Evolutionary conservation across 2,113 vertebrate genomes (phyloP).

Genomic region (Ranitomeya variabilis): DNA sequence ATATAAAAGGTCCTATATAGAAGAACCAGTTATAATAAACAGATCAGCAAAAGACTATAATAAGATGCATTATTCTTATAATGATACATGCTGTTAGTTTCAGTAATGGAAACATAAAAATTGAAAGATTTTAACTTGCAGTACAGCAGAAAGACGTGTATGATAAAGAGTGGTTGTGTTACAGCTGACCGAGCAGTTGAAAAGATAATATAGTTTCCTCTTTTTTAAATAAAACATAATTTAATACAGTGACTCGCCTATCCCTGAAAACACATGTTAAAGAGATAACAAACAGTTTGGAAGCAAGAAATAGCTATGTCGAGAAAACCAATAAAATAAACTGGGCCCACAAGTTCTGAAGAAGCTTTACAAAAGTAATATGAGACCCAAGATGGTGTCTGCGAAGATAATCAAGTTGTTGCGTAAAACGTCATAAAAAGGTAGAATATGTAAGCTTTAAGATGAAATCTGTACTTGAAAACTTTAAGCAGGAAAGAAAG

Average conservation of each 20-base stretch:
- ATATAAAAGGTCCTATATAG: not conserved
- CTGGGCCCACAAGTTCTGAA: constrained; percentile 30
- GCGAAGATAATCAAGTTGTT: constrained; percentile 48
- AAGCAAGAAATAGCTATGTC: constrained; percentile 28
- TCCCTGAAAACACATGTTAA: constrained; percentile 41
- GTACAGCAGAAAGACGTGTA: not conserved
- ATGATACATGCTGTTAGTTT: not conserved
- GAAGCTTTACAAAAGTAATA: constrained; percentile 44
- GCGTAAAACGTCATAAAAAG: constrained; percentile 31
- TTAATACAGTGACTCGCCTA: constrained; percentile 31
- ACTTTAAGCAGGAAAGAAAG: not conserved
- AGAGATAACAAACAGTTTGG: constrained; percentile 36
- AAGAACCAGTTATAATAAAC: not conserved
- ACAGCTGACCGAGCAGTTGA: constrained; percentile 28
- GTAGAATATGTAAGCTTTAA: constrained; percentile 1
- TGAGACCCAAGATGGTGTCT: constrained; percentile 50
- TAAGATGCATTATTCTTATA: constrained; percentile 20
- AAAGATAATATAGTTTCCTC: constrained; percentile 37
- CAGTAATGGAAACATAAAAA: not conserved
- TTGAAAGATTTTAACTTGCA: not conserved
- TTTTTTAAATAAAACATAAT: constrained; percentile 24
- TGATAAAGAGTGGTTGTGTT: constrained; percentile 29
- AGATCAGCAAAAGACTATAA: constrained; percentile 13
- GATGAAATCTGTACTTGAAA: not conserved
- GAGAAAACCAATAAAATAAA: constrained; percentile 41